phyloP scores from a whole-genome alignment of 2,888 invertebrate species.

The Oxytorus armatus region DNA sequence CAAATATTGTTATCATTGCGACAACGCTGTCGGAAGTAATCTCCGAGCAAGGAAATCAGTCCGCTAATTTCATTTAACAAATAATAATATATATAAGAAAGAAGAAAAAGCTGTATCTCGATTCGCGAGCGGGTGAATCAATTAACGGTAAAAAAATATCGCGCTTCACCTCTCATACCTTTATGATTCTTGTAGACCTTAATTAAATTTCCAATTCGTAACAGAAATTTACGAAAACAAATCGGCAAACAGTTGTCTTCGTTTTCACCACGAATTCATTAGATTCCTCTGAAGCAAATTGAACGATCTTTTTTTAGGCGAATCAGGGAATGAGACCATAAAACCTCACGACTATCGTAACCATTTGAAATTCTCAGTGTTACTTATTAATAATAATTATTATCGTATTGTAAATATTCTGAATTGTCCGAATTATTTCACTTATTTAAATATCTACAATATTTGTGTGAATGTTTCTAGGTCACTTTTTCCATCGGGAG shows the following conservation, averaged over 20 bases:
- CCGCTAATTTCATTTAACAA: conserved; percentile 73
- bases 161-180: background rate
- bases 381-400: too few relatives aligned
- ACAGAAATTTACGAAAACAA: conserved; percentile 38
- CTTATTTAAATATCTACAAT: too few relatives aligned
- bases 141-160: background rate
- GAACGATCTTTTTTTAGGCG: too few relatives aligned
- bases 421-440: too few relatives aligned
- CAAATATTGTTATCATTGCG: conserved; percentile 27
- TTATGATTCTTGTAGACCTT: background rate
- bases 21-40: conserved; percentile 72
- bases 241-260: conserved; percentile 41
- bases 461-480: too few relatives aligned
- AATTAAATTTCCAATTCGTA: conserved; percentile 3
- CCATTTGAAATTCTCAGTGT: too few relatives aligned
- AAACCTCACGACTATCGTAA: too few relatives aligned
- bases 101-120: conserved; percentile 23
- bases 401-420: too few relatives aligned
- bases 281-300: too few relatives aligned
- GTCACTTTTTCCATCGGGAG: too few relatives aligned
- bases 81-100: conserved; percentile 61
- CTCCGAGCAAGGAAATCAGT: conserved; percentile 78
- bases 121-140: background rate
- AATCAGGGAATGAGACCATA: too few relatives aligned
- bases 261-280: too few relatives aligned